These are phyloP conservation scores for Amphiprion percula DNA, from an alignment of 2,113 vertebrate genomes.

Conservation along the genomic window DNA sequence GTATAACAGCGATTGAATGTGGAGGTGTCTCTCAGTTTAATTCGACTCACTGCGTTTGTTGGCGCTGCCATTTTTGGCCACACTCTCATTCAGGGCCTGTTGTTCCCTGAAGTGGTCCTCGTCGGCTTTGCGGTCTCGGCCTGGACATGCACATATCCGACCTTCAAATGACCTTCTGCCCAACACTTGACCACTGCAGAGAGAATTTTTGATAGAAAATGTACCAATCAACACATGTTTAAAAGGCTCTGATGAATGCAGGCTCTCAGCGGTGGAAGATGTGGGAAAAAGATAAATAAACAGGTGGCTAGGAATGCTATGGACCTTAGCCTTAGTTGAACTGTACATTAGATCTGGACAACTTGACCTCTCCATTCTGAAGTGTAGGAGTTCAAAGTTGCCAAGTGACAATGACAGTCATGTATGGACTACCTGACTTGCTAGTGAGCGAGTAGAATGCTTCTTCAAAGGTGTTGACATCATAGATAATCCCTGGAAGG, in stretches of 20 bases:
- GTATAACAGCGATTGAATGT: neutral
- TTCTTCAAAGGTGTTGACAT: no score
- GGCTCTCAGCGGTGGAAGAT: neutral
- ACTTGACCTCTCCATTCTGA: no score
- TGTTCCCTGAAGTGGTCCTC: conserved; percentile 97
- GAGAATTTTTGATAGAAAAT: conserved; percentile 13
- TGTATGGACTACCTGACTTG: no score
- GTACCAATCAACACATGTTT: neutral
- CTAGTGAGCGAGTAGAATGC: no score
- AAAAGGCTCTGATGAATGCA: neutral
- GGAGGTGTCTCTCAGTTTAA: neutral
- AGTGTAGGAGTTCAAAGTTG: no score
- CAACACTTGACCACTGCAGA: conserved; percentile 85
- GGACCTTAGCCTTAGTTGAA: no score
- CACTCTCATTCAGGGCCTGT: conserved; percentile 91
- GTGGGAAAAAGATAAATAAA: neutral
- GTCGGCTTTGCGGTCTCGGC: conserved; percentile 95
- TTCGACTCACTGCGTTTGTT: conserved; percentile 90
- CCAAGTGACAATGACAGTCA: no score
- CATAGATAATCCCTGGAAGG: no score
- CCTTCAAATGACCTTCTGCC: conserved; percentile 88
- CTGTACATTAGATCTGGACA: no score
- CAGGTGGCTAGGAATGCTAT: no score
- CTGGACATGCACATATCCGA: conserved; percentile 96
- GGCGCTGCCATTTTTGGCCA: conserved; percentile 88